Evolutionary conservation across 1,140 invertebrate genomes (phyloP).

Genomic region (Pseudobourletiella spinata): DNA sequence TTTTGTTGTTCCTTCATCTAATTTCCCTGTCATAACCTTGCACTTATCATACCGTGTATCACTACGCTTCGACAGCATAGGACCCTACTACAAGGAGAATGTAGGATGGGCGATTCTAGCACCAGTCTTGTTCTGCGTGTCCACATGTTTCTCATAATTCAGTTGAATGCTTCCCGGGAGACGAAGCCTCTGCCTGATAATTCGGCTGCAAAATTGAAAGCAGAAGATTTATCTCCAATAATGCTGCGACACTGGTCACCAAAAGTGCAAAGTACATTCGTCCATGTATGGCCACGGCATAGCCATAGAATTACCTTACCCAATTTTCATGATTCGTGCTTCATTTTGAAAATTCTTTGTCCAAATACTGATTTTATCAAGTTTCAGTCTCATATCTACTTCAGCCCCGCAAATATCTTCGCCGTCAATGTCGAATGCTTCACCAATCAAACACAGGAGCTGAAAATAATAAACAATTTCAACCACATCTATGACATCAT

Average conservation of each 20-base stretch:
- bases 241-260: too few relatives aligned
- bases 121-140: constrained; percentile 46
- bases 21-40: too few relatives aligned
- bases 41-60: too few relatives aligned
- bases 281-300: too few relatives aligned
- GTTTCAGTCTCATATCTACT: constrained; percentile 81
- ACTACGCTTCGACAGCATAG: too few relatives aligned
- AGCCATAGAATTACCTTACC: too few relatives aligned
- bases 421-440: constrained; percentile 83
- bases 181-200: constrained; percentile 73
- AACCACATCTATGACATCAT: background rate
- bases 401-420: constrained; percentile 84
- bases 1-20: too few relatives aligned
- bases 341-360: constrained; percentile 70
- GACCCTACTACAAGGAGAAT: too few relatives aligned
- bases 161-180: constrained; percentile 58
- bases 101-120: too few relatives aligned
- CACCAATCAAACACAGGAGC: constrained; percentile 90
- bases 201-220: constrained; percentile 49
- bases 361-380: constrained; percentile 92
- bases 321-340: constrained; percentile 69
- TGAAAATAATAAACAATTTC: constrained; percentile 43
- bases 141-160: constrained; percentile 71
- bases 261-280: too few relatives aligned
- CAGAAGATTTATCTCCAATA: constrained; percentile 24